Percentiles rank a stretch among this genome's conserved stretches.
phyloP scores from a whole-genome alignment of 2,113 vertebrate genomes.

The Daphoenositta chrysoptera region DNA sequence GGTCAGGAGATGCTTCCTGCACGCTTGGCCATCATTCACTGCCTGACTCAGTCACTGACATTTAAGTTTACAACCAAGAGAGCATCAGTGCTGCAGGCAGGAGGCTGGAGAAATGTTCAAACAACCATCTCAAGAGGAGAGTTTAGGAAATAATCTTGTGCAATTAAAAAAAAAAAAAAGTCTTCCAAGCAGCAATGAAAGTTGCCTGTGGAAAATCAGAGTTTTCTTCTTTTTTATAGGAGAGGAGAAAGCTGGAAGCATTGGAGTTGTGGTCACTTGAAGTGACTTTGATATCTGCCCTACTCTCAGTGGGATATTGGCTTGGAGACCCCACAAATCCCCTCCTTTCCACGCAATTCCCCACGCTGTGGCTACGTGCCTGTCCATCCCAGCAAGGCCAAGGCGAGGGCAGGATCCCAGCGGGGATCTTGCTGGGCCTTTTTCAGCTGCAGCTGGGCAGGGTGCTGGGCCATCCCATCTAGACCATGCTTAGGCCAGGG shows the following conservation, averaged over 20 bases:
- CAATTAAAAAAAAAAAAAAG: neutral
- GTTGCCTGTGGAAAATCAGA: neutral
- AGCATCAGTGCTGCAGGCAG: neutral
- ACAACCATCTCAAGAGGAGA: neutral
- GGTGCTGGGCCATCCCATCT: neutral
- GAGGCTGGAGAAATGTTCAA: neutral
- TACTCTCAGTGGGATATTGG: fast-evolving
- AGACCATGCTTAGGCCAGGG: neutral
- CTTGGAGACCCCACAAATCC: neutral
- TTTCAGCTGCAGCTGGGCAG: neutral
- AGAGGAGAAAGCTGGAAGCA: neutral
- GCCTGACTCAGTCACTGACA: neutral
- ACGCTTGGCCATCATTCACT: fast-evolving
- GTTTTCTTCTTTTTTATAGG: neutral
- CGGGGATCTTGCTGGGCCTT: neutral
- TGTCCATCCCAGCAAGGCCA: neutral
- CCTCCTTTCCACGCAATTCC: fast-evolving
- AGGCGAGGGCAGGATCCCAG: fast-evolving
- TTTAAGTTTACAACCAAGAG: neutral
- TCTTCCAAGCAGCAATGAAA: neutral
- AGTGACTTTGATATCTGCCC: fast-evolving
- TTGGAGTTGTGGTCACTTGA: fast-evolving
- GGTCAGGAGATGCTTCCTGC: fast-evolving
- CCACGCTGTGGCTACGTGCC: fast-evolving
- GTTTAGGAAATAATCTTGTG: neutral